Percentiles rank a stretch among this genome's conserved stretches.
These are phyloP conservation scores for Erithacus rubecula DNA, from an alignment of 2,797 vertebrate genomes.

Conservation along the genomic window DNA sequence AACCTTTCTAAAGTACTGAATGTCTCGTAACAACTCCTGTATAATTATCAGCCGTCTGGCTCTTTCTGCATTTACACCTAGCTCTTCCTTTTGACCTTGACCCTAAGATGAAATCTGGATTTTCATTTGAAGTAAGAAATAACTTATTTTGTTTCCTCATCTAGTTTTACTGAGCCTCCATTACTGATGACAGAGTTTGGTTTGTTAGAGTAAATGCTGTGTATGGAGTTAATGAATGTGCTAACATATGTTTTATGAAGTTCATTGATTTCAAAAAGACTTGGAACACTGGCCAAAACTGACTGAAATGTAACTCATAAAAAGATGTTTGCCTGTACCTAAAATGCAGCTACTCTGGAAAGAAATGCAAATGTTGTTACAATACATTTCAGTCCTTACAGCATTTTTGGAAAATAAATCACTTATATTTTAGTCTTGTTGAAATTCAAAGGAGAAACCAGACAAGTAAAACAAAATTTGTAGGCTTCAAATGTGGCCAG, in stretches of 20 bases:
- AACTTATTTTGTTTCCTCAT: constrained; percentile 6
- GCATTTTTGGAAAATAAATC: not conserved
- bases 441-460: not conserved
- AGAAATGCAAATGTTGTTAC: not conserved
- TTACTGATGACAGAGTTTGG: not conserved
- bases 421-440: not conserved
- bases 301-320: not conserved
- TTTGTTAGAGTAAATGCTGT: not conserved
- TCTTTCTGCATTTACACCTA: not conserved
- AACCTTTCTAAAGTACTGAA: constrained; percentile 20
- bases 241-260: not conserved
- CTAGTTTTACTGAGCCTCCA: constrained; percentile 53
- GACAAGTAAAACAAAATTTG: not conserved
- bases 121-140: constrained; percentile 63
- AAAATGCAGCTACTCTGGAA: not conserved
- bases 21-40: constrained; percentile 24
- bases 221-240: not conserved
- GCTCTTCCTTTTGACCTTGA: constrained; percentile 62
- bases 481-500: not conserved
- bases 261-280: not conserved
- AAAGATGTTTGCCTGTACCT: not conserved
- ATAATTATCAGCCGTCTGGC: constrained; percentile 41
- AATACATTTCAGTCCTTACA: not conserved
- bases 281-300: not conserved
- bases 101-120: constrained; percentile 48